These are phyloP conservation scores for Lepilemur ruficaudatus DNA, from an alignment of 2,797 vertebrate species.

Conservation along the genomic window DNA sequence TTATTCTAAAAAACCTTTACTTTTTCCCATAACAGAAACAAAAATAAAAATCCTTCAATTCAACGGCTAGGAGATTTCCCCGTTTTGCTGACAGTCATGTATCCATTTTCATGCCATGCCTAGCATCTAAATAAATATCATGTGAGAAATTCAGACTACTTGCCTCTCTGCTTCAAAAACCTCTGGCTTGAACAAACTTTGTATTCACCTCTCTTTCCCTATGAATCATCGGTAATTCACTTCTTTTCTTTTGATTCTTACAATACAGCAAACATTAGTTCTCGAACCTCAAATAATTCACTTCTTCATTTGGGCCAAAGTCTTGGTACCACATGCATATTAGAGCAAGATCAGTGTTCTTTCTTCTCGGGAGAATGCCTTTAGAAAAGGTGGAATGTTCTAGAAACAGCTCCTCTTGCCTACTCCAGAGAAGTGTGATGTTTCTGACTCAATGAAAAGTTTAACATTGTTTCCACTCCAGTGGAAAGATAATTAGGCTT, in stretches of 20 bases:
- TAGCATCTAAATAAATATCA: constrained; percentile 20
- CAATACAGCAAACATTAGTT: not conserved
- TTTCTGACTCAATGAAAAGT: not conserved
- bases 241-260: not conserved
- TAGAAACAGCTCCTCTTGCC: not conserved
- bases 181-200: not conserved
- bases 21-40: constrained; percentile 6
- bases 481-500: not conserved
- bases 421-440: not conserved
- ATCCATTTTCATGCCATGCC: not conserved
- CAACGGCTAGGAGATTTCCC: not conserved
- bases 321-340: not conserved
- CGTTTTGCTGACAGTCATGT: not conserved
- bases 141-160: not conserved
- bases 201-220: not conserved
- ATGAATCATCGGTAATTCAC: not conserved
- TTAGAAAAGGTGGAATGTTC: constrained; percentile 11
- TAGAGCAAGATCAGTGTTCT: not conserved
- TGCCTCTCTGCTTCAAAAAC: constrained; percentile 11
- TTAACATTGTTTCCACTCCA: not conserved
- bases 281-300: not conserved
- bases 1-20: constrained; percentile 9
- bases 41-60: constrained; percentile 17
- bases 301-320: constrained; percentile 16
- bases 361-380: not conserved